These are phyloP conservation scores for Elachura formosa DNA, from an alignment of 2,113 vertebrate species.

Conservation along the genomic window DNA sequence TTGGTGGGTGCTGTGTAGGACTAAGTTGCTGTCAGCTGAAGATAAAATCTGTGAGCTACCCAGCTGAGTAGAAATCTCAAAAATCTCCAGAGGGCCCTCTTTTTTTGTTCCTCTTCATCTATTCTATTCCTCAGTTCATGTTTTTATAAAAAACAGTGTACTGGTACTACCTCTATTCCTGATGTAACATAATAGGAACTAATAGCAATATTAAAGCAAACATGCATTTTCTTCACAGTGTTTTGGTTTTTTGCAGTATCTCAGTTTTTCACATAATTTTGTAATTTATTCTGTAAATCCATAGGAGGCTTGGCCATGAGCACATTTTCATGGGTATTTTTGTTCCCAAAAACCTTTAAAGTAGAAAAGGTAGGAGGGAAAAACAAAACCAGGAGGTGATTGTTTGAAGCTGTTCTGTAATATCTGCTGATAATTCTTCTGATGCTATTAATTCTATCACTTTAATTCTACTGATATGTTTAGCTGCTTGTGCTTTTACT, in stretches of 20 bases:
- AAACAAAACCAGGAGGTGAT: background rate
- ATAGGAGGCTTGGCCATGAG: background rate
- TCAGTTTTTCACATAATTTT: background rate
- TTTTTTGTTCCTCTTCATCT: background rate
- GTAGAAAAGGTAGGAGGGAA: background rate
- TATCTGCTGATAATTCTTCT: background rate
- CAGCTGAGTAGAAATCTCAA: background rate
- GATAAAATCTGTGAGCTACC: background rate
- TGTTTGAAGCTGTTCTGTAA: background rate
- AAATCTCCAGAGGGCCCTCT: background rate
- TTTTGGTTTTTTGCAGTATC: background rate
- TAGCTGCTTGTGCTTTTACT: background rate
- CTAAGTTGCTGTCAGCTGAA: background rate
- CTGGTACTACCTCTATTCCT: background rate
- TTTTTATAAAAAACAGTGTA: accelerated
- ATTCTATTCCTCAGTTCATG: background rate
- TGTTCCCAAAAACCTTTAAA: background rate
- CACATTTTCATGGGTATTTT: background rate
- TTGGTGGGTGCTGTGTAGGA: background rate
- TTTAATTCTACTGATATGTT: background rate
- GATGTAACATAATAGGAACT: background rate
- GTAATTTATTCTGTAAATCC: background rate
- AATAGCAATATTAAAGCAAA: background rate
- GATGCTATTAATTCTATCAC: background rate
- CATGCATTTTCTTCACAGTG: background rate